Conservation (phyloP, 2,113 vertebrate species). For the Syrrhaptes paradoxus region DNA sequence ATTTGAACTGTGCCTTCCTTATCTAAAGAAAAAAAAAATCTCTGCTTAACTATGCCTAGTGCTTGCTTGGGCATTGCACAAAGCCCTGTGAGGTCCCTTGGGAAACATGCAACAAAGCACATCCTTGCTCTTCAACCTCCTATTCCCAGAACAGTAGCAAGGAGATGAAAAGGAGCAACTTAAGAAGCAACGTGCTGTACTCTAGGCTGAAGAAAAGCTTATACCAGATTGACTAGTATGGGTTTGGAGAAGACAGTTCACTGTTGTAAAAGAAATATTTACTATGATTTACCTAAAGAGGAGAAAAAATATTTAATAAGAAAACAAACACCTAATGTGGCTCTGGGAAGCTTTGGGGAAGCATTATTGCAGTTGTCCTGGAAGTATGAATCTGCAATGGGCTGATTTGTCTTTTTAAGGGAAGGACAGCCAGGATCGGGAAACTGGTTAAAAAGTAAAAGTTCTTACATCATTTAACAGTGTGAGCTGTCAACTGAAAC, state of each 20-base stretch:
- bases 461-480: neutral
- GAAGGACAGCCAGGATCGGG: neutral
- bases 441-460: neutral
- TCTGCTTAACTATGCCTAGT: neutral
- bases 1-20: neutral
- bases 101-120: neutral
- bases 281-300: neutral
- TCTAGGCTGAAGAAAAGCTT: neutral
- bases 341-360: neutral
- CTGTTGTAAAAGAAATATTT: neutral
- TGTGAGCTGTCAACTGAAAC: neutral
- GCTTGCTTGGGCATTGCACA: neutral
- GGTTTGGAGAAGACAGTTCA: neutral
- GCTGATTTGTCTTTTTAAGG: neutral
- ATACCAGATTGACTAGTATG: neutral
- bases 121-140: neutral
- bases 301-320: neutral
- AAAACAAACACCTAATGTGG: neutral
- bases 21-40: neutral
- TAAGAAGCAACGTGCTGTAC: fast-evolving
- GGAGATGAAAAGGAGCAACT: neutral
- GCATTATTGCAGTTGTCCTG: neutral
- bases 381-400: neutral
- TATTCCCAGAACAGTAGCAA: neutral
- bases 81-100: neutral